Evolutionary conservation across 2,113 vertebrate genomes (phyloP), one percentile per base, ranked within the genome.

Genomic region (Octodon degus): DNA sequence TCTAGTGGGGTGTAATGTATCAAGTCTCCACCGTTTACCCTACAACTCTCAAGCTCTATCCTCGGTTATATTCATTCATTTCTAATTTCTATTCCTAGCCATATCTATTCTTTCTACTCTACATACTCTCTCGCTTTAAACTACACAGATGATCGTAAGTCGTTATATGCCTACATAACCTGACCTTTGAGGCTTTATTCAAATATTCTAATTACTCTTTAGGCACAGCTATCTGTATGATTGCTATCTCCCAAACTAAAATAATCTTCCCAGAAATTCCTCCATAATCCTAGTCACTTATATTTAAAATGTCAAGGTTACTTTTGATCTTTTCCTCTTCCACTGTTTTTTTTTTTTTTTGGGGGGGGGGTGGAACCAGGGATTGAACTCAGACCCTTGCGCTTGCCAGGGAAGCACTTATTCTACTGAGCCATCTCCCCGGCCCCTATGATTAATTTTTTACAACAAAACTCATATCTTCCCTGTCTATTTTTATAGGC

Each of bases 261-360:
- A 92, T 62, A 9, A 80, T 43, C 47, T 37, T n/a, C 32, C 84
- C 17, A 72, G 55, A 30, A 37, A 65, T 14, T 65, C 5, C 12
- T 76, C 62, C 34, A 58, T n/a, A 90, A 83, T 72, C 55, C 74
- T 72, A 24, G 37, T 94, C 5, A 27, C 58, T 63, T 40, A n/a
- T 58, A 65, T 74, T 81, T 60, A 88, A 90, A 96, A 93, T n/a
- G 82, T 86, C 72, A 85, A 88, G 24, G 24, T 77, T 72, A 81
- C 34, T 50, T 93, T 17, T 88, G 88, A 95, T 30, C 90, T 82
- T 76, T 50, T 25, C n/a, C 12, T 82, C 50, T 79, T 55, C 34
- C 55, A 83, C 82, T 17, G 32, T 76, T 72, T 62, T 43, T 43
- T 43, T 43, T 43, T 43, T 43, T 43, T 43, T 43, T 43, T 43